Conservation (phyloP, 2,888 invertebrate species). For the Globia sparganii region DNA sequence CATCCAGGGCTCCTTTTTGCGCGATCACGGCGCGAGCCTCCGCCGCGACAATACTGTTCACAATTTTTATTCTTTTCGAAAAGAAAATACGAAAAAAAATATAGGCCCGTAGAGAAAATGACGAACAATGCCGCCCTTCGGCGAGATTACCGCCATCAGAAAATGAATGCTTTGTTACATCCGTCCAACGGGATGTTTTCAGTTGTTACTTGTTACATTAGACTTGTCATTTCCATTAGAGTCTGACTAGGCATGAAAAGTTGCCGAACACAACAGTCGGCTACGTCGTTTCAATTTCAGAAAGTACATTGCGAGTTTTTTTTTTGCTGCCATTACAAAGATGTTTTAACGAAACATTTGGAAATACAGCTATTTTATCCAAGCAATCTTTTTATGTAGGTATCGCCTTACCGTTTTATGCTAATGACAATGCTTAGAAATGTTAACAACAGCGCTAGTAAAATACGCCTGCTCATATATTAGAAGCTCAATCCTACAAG, state of each 20-base stretch:
- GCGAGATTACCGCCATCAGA: conserved; percentile 90
- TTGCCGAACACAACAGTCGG: conserved; percentile 77
- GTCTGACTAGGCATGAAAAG: conserved; percentile 79
- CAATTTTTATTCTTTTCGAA: conserved; percentile 88
- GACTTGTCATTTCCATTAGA: conserved; percentile 87
- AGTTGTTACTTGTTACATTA: conserved; percentile 89
- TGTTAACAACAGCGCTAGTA: conserved; percentile 17
- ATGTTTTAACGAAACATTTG: conserved; percentile 47
- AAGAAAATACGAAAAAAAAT: conserved; percentile 85
- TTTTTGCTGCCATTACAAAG: conserved; percentile 60
- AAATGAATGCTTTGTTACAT: conserved; percentile 90
- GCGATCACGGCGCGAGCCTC: conserved; percentile 86
- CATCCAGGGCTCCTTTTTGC: conserved; percentile 88
- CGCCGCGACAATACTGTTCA: conserved; percentile 89
- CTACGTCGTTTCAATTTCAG: conserved; percentile 79
- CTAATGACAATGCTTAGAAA: conserved; percentile 46
- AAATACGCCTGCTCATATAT: conserved; percentile 45
- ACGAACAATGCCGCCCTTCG: conserved; percentile 90
- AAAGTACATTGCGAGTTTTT: conserved; percentile 67
- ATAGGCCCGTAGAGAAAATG: conserved; percentile 82
- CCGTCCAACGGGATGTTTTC: conserved; percentile 85
- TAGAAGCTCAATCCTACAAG: conserved; percentile 19
- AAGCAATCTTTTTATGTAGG: conserved; percentile 44
- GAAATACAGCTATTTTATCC: conserved; percentile 39
- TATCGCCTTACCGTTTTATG: conserved; percentile 42